A percentile compares a stretch with the other conserved stretches of the same genome.
Conservation (phyloP, 2,113 vertebrate species). For the Corythornis madagascariensis region DNA sequence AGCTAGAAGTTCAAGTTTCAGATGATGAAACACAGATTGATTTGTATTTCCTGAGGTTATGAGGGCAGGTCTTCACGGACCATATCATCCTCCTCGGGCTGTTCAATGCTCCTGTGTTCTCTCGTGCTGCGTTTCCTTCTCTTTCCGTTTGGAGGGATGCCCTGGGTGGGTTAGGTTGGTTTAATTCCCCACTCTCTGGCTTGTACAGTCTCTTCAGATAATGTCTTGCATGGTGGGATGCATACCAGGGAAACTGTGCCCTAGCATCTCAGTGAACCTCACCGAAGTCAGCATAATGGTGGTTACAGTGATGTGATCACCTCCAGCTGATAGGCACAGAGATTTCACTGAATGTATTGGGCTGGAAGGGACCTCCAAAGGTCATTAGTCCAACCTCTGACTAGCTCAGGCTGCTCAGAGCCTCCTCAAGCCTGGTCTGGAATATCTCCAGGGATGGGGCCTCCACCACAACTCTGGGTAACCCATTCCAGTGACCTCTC, state of each 20-base stretch:
- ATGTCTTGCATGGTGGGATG: neutral
- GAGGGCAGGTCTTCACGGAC: slow-evolving; percentile 36
- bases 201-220: neutral
- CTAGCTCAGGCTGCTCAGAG: no score
- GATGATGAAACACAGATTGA: slow-evolving; percentile 63
- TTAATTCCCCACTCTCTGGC: neutral
- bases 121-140: neutral
- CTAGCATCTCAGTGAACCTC: neutral
- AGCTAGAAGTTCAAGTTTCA: slow-evolving; percentile 60
- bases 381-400: no score
- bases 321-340: neutral
- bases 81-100: slow-evolving; percentile 3
- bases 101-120: neutral
- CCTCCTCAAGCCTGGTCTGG: no score
- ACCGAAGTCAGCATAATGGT: neutral
- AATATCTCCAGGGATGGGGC: no score
- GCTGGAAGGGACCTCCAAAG: no score
- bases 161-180: neutral
- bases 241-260: neutral
- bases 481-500: no score
- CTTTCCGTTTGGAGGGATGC: neutral
- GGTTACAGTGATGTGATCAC: neutral
- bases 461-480: no score
- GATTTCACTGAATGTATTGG: neutral
- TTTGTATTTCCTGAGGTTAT: slow-evolving; percentile 61